Percentiles rank a stretch among this genome's conserved stretches.
phyloP scores from a whole-genome alignment of 2,113 vertebrate species.

The Oostethus manadensis region DNA sequence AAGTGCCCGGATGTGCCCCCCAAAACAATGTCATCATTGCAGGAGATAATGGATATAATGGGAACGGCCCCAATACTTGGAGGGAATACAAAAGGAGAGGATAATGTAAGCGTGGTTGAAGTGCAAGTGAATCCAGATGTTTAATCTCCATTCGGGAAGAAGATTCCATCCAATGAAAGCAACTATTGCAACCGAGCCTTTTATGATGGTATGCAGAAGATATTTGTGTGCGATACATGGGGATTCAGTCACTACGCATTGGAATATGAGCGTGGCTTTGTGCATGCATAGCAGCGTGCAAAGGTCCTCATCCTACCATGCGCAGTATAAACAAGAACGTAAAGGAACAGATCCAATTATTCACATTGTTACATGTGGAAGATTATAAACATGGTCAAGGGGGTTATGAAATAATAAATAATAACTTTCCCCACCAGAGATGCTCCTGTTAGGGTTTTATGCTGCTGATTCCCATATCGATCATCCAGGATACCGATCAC shows the following conservation, averaged over 20 bases:
- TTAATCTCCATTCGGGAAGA: constrained; percentile 1
- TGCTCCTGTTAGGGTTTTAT: too few species aligned
- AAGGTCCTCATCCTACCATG: neutral
- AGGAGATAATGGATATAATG: neutral
- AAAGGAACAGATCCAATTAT: too few species aligned
- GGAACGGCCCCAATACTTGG: neutral
- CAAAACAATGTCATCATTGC: neutral
- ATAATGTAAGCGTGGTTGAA: neutral
- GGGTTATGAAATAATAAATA: too few species aligned
- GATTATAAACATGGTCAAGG: too few species aligned
- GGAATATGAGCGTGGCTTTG: neutral
- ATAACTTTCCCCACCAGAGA: too few species aligned
- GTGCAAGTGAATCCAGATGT: neutral
- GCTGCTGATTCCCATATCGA: too few species aligned
- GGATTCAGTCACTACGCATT: neutral
- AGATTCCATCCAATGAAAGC: neutral
- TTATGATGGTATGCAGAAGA: neutral
- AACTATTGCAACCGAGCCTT: neutral
- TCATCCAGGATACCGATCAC: too few species aligned
- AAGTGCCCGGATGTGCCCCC: neutral
- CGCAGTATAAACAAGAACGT: too few species aligned
- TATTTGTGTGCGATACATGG: neutral
- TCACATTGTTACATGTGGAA: too few species aligned
- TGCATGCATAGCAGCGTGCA: neutral
- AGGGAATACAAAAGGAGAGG: neutral